phyloP scores from a whole-genome alignment of 2,113 vertebrate species.

The Mesoclemmys tuberculata region DNA sequence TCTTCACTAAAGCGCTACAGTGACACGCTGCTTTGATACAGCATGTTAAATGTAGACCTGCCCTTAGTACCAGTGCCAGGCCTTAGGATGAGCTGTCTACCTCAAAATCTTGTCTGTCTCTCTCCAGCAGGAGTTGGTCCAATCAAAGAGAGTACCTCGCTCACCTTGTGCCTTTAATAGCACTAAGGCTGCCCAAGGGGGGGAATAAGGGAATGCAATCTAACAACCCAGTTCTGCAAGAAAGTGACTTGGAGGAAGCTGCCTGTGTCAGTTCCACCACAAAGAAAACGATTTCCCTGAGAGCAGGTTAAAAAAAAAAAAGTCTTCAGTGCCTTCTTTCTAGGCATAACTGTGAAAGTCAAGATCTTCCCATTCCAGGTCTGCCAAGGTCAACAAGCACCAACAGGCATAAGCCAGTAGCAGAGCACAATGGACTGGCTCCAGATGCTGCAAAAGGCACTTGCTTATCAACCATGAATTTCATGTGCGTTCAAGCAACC shows the following conservation, averaged over 20 bases:
- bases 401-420: background rate
- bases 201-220: background rate
- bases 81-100: too few relatives aligned
- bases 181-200: background rate
- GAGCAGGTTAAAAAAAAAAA: background rate
- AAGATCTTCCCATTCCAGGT: background rate
- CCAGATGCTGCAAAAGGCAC: background rate
- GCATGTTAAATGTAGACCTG: too few relatives aligned
- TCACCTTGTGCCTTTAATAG: background rate
- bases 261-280: background rate
- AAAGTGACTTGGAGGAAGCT: background rate
- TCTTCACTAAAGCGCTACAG: too few relatives aligned
- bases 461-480: background rate
- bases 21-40: too few relatives aligned
- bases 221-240: background rate
- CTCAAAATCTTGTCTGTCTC: too few relatives aligned
- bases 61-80: too few relatives aligned
- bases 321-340: background rate
- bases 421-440: background rate
- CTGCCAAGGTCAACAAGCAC: background rate
- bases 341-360: background rate
- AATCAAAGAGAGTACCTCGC: background rate
- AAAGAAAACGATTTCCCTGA: background rate
- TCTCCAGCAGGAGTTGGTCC: background rate
- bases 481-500: background rate